phyloP scores from a whole-genome alignment of 2,888 invertebrate genomes.

The Rhopalosiphum nymphaeae region DNA sequence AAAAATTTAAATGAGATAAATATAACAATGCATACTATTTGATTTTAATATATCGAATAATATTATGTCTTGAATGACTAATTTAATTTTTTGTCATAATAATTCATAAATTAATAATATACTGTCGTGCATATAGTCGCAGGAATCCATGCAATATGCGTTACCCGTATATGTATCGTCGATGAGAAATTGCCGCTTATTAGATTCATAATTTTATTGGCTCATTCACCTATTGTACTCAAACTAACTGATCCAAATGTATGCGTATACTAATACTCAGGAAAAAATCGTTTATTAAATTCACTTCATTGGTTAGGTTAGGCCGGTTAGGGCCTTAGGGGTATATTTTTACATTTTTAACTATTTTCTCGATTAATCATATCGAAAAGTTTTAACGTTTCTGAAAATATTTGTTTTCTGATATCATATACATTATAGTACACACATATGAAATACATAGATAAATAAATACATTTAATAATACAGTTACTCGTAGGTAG shows the following conservation, averaged over 20 bases:
- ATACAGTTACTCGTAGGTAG: not conserved
- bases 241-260: not conserved
- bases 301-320: not conserved
- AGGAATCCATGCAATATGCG: not conserved
- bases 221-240: not conserved
- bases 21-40: not conserved
- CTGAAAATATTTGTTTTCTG: not conserved
- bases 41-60: not conserved
- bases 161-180: not conserved
- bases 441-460: not conserved
- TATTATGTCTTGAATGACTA: not conserved
- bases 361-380: not conserved
- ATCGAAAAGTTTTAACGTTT: not conserved
- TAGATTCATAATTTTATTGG: not conserved
- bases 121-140: not conserved
- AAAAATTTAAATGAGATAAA: not conserved
- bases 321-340: not conserved
- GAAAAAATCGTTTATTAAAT: not conserved
- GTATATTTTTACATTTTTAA: not conserved
- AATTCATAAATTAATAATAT: not conserved
- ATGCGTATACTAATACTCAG: not conserved
- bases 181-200: not conserved
- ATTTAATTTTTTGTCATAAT: not conserved
- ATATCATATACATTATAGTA: not conserved
- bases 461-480: not conserved